phyloP scores from a whole-genome alignment of 2,113 vertebrate genomes.

The Cnemophilus loriae region DNA sequence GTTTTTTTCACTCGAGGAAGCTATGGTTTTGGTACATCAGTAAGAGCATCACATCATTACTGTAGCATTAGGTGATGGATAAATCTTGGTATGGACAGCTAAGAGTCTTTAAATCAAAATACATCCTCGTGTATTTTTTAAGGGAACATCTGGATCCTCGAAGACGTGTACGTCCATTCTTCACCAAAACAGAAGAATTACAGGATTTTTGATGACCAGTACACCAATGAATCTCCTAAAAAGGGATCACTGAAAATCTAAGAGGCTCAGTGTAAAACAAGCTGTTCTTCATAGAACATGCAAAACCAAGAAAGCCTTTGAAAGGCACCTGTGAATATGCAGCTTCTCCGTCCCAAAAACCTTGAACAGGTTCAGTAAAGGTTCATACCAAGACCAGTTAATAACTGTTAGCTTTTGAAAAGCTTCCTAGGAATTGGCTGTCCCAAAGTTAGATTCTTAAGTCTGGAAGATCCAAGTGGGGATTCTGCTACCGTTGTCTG shows the following conservation, averaged over 20 bases:
- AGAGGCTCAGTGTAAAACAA: not conserved
- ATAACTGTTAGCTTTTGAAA: constrained; percentile 39
- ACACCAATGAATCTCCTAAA: not conserved
- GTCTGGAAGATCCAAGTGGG: constrained; percentile 59
- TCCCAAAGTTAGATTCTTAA: constrained; percentile 63
- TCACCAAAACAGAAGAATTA: not conserved
- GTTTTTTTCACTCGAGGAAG: not conserved
- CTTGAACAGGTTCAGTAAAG: not conserved
- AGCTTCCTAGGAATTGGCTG: constrained; percentile 53
- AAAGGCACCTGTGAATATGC: not conserved
- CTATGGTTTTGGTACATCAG: not conserved
- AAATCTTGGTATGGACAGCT: not conserved
- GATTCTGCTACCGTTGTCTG: constrained; percentile 60
- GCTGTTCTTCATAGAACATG: not conserved
- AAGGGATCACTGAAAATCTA: not conserved
- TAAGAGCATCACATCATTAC: not conserved
- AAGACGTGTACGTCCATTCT: not conserved
- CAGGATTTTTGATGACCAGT: not conserved
- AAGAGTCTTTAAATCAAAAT: not conserved
- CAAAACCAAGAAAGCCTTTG: not conserved
- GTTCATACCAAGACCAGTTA: not conserved
- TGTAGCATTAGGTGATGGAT: not conserved
- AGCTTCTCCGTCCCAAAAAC: not conserved
- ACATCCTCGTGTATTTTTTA: not conserved
- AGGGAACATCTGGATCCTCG: not conserved